Evolutionary conservation across 2,113 vertebrate species (phyloP), one percentile per base, ranked within the genome.

Genomic region (Ariopsis seemanni): DNA sequence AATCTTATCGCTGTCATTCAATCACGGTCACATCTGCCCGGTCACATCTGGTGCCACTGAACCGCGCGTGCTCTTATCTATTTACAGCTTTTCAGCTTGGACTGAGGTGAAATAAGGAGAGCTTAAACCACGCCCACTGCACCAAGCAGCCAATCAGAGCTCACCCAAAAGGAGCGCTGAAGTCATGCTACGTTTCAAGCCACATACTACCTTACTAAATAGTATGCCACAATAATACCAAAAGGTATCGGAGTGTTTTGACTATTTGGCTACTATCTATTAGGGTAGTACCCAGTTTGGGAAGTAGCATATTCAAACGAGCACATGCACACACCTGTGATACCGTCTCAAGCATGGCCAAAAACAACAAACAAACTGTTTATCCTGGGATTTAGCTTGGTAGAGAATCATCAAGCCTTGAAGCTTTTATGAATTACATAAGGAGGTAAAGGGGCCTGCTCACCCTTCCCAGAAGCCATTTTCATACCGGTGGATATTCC

Each of bases 331-430:
- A 8, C 25, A 27, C 75, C 52, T 0, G 77, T 57, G 25, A 57
- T 30, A 18, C 25, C 55, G 11, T n/a, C 22, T 52, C 11, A 53
- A 52, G 1, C 30, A 7, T 72, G n/a, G 12, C 67, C 30, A 42
- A 17, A 90, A 91, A 88, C 72, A 34, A 34, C 34, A 34, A 87
- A 85, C 58, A 82, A 90, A 53, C 53, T 89, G 84, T 90, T 91
- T 50, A 85, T 48, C 11, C 50, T 20, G 7, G 34, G 34, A 34
- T 34, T 34, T 34, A 34, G 34, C 34, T 34, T 34, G 34, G 34
- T 34, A 34, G 34, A 34, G 34, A 34, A 34, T 34, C 34, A 34
- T 34, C 34, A 34, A 34, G 34, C 34, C 2, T 2, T 34, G 1
- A 34, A 34, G 34, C 34, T 34, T 2, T 34, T 34, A 34, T 34